A percentile compares a stretch with the other conserved stretches of the same genome.
phyloP scores from a whole-genome alignment of 35 echinoderm and acorn worm species.

The Apostichopus japonicus region DNA sequence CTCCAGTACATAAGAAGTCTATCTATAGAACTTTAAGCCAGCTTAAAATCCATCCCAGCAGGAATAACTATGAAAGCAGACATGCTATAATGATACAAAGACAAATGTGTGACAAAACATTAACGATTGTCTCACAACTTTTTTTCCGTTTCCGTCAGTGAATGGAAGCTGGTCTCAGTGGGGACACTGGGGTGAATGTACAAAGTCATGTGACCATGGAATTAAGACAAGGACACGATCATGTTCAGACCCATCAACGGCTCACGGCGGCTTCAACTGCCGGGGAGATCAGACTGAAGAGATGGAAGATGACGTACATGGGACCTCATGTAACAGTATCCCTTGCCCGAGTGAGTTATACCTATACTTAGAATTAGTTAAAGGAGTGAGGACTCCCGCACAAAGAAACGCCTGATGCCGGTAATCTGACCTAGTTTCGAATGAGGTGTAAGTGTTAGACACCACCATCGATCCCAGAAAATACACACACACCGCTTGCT shows the following conservation, averaged over 20 bases:
- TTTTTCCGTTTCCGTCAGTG: slow-evolving; percentile 50
- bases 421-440: neutral
- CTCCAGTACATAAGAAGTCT: too few relatives aligned
- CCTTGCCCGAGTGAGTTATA: slow-evolving; percentile 74
- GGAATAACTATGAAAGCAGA: too few relatives aligned
- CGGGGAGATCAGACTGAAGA: slow-evolving; percentile 42
- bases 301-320: slow-evolving; percentile 25
- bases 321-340: slow-evolving; percentile 60
- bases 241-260: slow-evolving; percentile 80
- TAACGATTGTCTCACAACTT: neutral
- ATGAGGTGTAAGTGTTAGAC: too few relatives aligned
- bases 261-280: slow-evolving; percentile 75
- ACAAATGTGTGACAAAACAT: too few relatives aligned
- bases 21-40: too few relatives aligned
- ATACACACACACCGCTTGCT: neutral
- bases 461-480: neutral
- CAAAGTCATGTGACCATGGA: slow-evolving; percentile 65
- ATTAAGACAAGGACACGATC: slow-evolving; percentile 65
- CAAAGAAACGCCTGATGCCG: neutral
- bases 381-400: neutral
- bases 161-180: slow-evolving; percentile 82
- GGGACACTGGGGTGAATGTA: slow-evolving; percentile 78
- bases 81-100: too few relatives aligned
- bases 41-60: too few relatives aligned
- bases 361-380: too few relatives aligned